These are phyloP conservation scores for Furcifer pardalis DNA, from an alignment of 2,797 vertebrate genomes.

Conservation along the genomic window DNA sequence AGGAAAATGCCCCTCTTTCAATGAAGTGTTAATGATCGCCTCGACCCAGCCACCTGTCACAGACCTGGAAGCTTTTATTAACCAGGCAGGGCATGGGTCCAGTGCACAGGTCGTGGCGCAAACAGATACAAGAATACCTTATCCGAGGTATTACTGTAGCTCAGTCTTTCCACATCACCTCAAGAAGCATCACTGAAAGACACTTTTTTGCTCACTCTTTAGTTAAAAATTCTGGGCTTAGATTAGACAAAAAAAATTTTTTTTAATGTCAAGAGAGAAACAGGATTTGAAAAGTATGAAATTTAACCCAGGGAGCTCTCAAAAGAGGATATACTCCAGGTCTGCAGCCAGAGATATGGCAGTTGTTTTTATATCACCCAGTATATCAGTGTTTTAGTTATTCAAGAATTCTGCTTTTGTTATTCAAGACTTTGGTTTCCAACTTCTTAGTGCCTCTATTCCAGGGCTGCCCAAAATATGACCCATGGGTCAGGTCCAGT, in stretches of 20 bases:
- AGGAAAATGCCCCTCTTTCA: no score
- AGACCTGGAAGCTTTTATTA: no score
- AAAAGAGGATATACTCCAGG: not conserved
- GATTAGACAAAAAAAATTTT: not conserved
- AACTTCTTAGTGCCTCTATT: not conserved
- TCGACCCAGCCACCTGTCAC: no score
- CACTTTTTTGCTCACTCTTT: rapidly evolving
- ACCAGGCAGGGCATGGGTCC: no score
- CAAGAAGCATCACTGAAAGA: constrained; percentile 1
- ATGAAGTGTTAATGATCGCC: no score
- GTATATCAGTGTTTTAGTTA: not conserved
- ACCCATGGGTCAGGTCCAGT: no score
- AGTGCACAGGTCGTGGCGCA: no score
- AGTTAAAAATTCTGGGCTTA: not conserved
- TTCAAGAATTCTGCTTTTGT: constrained; percentile 6
- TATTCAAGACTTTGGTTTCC: rapidly evolving
- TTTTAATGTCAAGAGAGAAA: constrained; percentile 9
- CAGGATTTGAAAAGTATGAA: not conserved
- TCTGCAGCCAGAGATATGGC: constrained; percentile 16
- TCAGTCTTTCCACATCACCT: not conserved
- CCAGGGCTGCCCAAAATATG: no score
- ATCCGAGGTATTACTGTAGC: no score
- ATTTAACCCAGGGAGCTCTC: not conserved
- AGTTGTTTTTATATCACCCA: not conserved
- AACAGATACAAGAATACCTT: no score